A percentile compares a stretch with the other conserved stretches of the same genome.
Evolutionary conservation across 1,140 invertebrate species (phyloP).

Genomic region (Archegozetes longisetosus): DNA sequence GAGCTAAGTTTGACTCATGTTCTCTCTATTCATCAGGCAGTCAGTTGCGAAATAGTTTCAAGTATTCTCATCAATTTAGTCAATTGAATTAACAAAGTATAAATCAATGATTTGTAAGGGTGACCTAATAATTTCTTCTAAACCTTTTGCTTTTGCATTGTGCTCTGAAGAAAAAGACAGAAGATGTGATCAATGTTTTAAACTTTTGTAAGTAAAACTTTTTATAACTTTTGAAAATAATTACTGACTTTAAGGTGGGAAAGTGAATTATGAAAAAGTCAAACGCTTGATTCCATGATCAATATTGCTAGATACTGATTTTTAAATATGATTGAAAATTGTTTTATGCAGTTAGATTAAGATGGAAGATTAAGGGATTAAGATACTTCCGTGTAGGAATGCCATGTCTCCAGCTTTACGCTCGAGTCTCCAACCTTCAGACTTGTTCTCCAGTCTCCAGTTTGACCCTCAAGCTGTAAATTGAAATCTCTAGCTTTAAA

Average conservation of each 20-base stretch:
- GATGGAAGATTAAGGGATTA: no score
- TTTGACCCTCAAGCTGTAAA: no score
- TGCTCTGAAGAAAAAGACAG: background rate
- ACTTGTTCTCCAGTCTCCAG: no score
- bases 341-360: no score
- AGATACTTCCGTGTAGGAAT: no score
- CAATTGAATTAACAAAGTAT: background rate
- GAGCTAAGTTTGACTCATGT: background rate
- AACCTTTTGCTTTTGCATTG: conserved; percentile 12
- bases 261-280: background rate
- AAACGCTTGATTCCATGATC: no score
- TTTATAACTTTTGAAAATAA: conserved; percentile 5
- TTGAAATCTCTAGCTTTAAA: no score
- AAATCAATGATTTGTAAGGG: background rate
- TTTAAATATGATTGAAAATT: no score
- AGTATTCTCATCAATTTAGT: background rate
- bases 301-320: no score
- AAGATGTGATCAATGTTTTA: conserved; percentile 12
- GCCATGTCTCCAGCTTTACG: no score
- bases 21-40: background rate
- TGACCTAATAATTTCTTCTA: background rate
- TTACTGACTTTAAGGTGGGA: background rate
- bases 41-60: background rate
- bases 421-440: no score
- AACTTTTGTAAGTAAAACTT: conserved; percentile 10